Percentiles rank a stretch among this genome's conserved stretches.
Evolutionary conservation across 2,797 vertebrate genomes (phyloP).

Genomic region (Antennarius maculatus): DNA sequence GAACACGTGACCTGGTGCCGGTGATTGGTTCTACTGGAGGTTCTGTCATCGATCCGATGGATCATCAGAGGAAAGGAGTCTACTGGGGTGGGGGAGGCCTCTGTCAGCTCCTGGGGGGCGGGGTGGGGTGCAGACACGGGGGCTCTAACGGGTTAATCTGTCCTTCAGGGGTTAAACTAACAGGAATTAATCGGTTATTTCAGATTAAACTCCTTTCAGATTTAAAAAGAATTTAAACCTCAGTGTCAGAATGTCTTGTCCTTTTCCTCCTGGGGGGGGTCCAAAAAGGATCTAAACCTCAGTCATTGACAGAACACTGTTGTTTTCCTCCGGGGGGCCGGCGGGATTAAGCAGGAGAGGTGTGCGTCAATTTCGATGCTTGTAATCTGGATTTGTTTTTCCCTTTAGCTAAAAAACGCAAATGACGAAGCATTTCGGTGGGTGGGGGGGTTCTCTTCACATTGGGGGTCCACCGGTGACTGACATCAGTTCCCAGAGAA

Average conservation of each 20-base stretch:
- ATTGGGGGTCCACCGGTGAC: conserved; percentile 26
- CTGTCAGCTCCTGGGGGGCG: too few relatives aligned
- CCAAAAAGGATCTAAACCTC: too few relatives aligned
- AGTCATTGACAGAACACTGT: too few relatives aligned
- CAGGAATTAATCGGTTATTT: conserved; percentile 61
- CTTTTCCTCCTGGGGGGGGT: too few relatives aligned
- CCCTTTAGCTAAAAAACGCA: conserved; percentile 59
- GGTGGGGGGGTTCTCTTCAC: conserved; percentile 57
- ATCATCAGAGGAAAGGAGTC: too few relatives aligned
- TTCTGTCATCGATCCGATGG: too few relatives aligned
- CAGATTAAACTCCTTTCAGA: conserved; percentile 12
- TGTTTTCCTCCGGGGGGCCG: too few relatives aligned
- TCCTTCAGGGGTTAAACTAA: conserved; percentile 80
- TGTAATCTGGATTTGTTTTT: conserved; percentile 66
- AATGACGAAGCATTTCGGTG: conserved; percentile 45
- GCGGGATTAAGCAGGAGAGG: conserved; percentile 73
- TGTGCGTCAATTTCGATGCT: conserved; percentile 74
- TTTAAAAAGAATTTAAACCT: conserved; percentile 10
- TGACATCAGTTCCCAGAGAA: conserved; percentile 26
- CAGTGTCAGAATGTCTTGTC: too few relatives aligned
- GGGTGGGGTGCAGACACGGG: conserved; percentile 68
- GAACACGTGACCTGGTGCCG: too few relatives aligned
- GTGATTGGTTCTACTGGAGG: too few relatives aligned
- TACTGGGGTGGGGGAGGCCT: too few relatives aligned
- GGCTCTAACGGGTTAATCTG: conserved; percentile 80